phyloP scores from a whole-genome alignment of 2,797 vertebrate genomes.

The Helicolenus hilgendorfi region DNA sequence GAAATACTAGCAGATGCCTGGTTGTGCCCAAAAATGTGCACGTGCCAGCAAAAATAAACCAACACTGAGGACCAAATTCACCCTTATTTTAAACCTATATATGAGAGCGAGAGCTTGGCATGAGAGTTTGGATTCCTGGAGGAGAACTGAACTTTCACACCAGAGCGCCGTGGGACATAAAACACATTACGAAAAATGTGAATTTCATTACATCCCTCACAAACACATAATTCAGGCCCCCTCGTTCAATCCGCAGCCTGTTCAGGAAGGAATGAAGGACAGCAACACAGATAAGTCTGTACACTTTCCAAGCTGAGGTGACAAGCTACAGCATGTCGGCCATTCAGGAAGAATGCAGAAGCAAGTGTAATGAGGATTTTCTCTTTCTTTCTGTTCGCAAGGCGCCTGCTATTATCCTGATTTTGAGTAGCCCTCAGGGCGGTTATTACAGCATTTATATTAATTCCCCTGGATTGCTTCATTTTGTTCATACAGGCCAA shows the following conservation, averaged over 20 bases:
- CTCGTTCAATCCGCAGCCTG: slow-evolving; percentile 38
- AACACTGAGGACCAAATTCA: slow-evolving; percentile 53
- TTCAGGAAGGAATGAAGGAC: slow-evolving; percentile 57
- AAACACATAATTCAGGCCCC: slow-evolving; percentile 42
- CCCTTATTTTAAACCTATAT: slow-evolving; percentile 67
- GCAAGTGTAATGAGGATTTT: slow-evolving; percentile 88
- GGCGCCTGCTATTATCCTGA: slow-evolving; percentile 89
- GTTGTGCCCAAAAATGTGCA: slow-evolving; percentile 69
- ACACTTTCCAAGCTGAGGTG: slow-evolving; percentile 56
- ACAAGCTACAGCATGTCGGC: slow-evolving; percentile 84
- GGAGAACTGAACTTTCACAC: slow-evolving; percentile 49
- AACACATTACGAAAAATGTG: slow-evolving; percentile 44
- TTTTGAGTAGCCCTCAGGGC: slow-evolving; percentile 82
- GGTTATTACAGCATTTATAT: slow-evolving; percentile 90
- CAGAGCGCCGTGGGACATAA: slow-evolving; percentile 30
- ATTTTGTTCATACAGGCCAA: slow-evolving; percentile 85
- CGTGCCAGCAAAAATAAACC: slow-evolving; percentile 76
- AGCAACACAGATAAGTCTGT: slow-evolving; percentile 56
- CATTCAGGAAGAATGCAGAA: slow-evolving; percentile 85
- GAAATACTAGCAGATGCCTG: slow-evolving; percentile 77
- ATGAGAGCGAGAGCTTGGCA: slow-evolving; percentile 46
- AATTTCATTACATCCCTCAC: slow-evolving; percentile 59
- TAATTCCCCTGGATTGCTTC: slow-evolving; percentile 86
- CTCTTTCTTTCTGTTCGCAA: slow-evolving; percentile 77
- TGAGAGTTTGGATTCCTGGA: slow-evolving; percentile 25